These are phyloP conservation scores for Spinus olivaceus DNA, from an alignment of 2,797 vertebrate species.

Conservation along the genomic window DNA sequence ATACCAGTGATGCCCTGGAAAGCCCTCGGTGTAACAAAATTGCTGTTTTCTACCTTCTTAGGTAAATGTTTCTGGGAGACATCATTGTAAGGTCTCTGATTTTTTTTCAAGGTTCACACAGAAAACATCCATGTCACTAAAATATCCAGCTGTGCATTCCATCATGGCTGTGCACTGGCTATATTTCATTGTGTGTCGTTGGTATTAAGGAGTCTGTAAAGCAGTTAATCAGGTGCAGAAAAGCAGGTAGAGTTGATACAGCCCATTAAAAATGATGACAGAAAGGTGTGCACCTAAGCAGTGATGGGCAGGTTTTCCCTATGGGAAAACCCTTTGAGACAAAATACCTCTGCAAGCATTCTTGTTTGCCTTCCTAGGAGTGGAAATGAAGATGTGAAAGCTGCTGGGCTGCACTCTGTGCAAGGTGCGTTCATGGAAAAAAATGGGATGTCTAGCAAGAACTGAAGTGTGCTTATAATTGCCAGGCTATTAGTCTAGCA, in stretches of 20 bases:
- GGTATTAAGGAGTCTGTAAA: not conserved
- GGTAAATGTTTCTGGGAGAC: not conserved
- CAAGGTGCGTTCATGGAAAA: not conserved
- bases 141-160: not conserved
- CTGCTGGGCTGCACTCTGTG: not conserved
- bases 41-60: not conserved
- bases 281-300: not conserved
- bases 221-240: not conserved
- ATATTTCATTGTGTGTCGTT: not conserved
- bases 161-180: not conserved
- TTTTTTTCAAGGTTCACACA: not conserved
- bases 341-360: not conserved
- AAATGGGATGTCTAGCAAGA: not conserved
- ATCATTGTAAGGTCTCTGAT: not conserved
- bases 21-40: not conserved
- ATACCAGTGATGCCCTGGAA: not conserved
- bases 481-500: not conserved
- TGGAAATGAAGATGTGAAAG: not conserved
- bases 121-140: not conserved
- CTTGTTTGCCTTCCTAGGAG: not conserved
- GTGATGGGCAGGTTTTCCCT: not conserved
- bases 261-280: not conserved
- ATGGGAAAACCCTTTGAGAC: not conserved
- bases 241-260: not conserved
- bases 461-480: not conserved